Base-by-base conservation (phyloP, 2,113 vertebrate species). In the Prietella phreatophila region DNA sequence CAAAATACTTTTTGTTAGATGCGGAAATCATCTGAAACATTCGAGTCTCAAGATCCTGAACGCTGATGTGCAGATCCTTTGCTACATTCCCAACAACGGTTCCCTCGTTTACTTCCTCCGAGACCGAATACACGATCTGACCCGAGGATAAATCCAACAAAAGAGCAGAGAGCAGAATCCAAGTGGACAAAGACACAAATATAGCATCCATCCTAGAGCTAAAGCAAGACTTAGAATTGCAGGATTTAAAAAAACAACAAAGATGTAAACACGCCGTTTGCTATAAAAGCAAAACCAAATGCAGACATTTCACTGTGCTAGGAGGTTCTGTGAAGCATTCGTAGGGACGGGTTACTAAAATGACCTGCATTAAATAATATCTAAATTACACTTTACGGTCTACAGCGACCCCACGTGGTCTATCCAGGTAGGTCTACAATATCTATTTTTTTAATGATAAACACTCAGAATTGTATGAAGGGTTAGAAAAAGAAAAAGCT, bases 51-150 rank as follows among this genome's bases (percentile, higher is more conserved):
- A 96, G 89, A 39, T 94, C 94, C 9, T 91, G 91, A 0, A 94
- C 86, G 69, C 80, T 92, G 0, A 96, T 87, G 53, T 91, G 92
- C 0, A 95, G 79, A 88, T 96, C 95, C 88, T 94, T 94, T 0
- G 94, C 93, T 55, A 95, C 73, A 92, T 96, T 95, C 71, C 95
- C 95, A 14, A 95, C 94, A 69, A 91, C 83, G 20, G 94, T 94
- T 79, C 94, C 95, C 3, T 39, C 65, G 36, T 91, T 95, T 73
- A 93, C 91, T 90, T 96, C 95, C 88, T 96, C 95, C 19, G 90
- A 89, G 2, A 95, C 90, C 0, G 95, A 94, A 73, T 95, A 95
- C 0, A 84, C 91, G 30, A 94, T 92, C 89, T 95, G 94, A 5
- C 88, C 93, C 0, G 73, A 88, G 2, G 88, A 89, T 17, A 88